Evolutionary conservation across 2,888 invertebrate species (phyloP).

Genomic region (Blastobasis lacticolella): DNA sequence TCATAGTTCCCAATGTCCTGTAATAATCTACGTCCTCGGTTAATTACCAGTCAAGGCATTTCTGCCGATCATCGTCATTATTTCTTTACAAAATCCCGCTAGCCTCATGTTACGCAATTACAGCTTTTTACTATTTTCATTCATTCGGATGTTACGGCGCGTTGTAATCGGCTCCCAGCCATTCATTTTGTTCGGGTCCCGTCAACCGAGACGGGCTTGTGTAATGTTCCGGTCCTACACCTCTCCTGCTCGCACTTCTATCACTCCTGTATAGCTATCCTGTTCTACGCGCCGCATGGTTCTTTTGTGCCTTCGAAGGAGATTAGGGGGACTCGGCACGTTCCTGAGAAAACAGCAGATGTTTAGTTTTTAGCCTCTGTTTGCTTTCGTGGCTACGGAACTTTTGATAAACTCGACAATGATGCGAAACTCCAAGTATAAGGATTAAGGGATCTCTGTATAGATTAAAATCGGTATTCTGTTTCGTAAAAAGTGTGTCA

Average conservation of each 20-base stretch:
- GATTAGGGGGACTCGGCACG: constrained; percentile 67
- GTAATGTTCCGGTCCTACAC: constrained; percentile 56
- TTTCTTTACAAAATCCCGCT: constrained; percentile 28
- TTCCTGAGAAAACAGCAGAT: constrained; percentile 71
- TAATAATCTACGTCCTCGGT: constrained; percentile 4
- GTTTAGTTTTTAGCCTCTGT: constrained; percentile 48
- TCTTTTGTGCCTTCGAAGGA: constrained; percentile 54
- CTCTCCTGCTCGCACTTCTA: constrained; percentile 29
- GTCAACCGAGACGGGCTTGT: constrained; percentile 66
- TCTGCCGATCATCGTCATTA: constrained; percentile 19
- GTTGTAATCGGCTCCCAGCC: constrained; percentile 62
- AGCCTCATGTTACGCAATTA: constrained; percentile 60
- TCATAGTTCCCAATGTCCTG: not conserved
- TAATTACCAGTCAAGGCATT: too few species aligned
- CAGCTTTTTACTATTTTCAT: constrained; percentile 53
- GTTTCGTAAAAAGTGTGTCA: too few species aligned
- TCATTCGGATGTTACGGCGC: constrained; percentile 58
- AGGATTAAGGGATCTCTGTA: too few species aligned
- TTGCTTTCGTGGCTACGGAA: constrained; percentile 40
- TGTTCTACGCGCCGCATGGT: constrained; percentile 41
- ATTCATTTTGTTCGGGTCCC: constrained; percentile 67
- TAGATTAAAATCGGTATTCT: too few species aligned
- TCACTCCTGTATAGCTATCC: constrained; percentile 22
- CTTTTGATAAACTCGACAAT: constrained; percentile 45
- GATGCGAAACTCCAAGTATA: too few species aligned